Conservation (phyloP, 2,797 vertebrate genomes). For the Lagocephalus sceleratus region DNA sequence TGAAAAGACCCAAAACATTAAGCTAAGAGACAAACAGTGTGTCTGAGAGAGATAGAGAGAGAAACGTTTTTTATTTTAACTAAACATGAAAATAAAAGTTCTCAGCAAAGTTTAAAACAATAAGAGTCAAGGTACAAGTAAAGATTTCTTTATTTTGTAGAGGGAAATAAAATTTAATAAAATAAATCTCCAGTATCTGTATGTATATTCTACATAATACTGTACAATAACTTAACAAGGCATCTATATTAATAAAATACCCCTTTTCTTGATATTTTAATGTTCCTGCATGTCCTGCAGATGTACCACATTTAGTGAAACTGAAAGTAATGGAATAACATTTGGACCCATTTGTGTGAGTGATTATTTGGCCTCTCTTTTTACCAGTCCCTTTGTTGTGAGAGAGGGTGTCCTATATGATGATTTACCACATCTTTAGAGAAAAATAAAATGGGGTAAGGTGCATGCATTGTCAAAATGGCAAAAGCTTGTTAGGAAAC, state of each 20-base stretch:
- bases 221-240: conserved; percentile 25
- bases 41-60: too few relatives aligned
- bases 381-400: too few relatives aligned
- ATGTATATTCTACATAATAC: not conserved
- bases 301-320: conserved; percentile 2
- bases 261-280: not conserved
- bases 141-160: conserved; percentile 34
- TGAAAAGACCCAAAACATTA: too few relatives aligned
- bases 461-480: conserved; percentile 6
- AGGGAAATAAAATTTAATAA: not conserved
- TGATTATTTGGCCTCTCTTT: too few relatives aligned
- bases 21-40: too few relatives aligned
- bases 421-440: conserved; percentile 5
- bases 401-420: not conserved
- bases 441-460: conserved; percentile 10
- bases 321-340: conserved; percentile 14
- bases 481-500: not conserved
- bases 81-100: too few relatives aligned
- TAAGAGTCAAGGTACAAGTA: not conserved
- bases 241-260: conserved; percentile 11
- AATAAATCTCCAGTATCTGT: conserved; percentile 5
- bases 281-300: not conserved
- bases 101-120: not conserved
- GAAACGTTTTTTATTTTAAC: too few relatives aligned
- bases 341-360: conserved; percentile 9